These are phyloP conservation scores for Synergus japonicus DNA, from an alignment of 2,888 invertebrate species.

Conservation along the genomic window DNA sequence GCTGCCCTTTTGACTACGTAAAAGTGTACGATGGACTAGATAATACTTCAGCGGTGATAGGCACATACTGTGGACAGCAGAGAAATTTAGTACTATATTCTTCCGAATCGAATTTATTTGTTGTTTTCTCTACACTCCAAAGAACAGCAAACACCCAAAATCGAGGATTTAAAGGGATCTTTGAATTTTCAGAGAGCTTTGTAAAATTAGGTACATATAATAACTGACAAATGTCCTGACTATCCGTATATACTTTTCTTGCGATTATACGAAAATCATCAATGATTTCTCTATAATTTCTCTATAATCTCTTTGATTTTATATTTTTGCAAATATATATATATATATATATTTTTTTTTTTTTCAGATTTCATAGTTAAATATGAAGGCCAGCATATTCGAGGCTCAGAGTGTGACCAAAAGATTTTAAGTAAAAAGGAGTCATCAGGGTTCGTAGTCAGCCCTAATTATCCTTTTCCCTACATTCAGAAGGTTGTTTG, in stretches of 20 bases:
- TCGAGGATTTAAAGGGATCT: conserved; percentile 98
- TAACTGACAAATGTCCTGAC: background rate
- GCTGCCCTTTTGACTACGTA: conserved; percentile 99
- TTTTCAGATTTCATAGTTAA: conserved; percentile 91
- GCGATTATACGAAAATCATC: too few species aligned
- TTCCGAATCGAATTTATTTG: conserved; percentile 92
- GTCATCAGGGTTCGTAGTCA: conserved; percentile 94
- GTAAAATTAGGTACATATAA: conserved; percentile 93
- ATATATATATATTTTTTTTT: too few species aligned
- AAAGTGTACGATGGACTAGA: conserved; percentile 97
- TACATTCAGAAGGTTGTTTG: conserved; percentile 98
- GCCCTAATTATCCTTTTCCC: conserved; percentile 97
- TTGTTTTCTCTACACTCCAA: conserved; percentile 94
- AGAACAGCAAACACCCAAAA: conserved; percentile 97
- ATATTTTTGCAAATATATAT: too few species aligned
- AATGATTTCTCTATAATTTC: too few species aligned
- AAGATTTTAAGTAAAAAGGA: conserved; percentile 96
- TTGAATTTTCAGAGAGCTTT: conserved; percentile 98
- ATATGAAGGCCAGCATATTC: conserved; percentile 95
- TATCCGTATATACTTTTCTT: too few species aligned
- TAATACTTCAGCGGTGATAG: conserved; percentile 93
- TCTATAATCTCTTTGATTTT: too few species aligned
- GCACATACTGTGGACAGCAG: conserved; percentile 98
- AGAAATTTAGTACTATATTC: conserved; percentile 97
- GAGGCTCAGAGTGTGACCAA: conserved; percentile 99